Evolutionary conservation across 2,113 vertebrate genomes (phyloP), one percentile per base, ranked within the genome.

Genomic region (Gulo gulo): DNA sequence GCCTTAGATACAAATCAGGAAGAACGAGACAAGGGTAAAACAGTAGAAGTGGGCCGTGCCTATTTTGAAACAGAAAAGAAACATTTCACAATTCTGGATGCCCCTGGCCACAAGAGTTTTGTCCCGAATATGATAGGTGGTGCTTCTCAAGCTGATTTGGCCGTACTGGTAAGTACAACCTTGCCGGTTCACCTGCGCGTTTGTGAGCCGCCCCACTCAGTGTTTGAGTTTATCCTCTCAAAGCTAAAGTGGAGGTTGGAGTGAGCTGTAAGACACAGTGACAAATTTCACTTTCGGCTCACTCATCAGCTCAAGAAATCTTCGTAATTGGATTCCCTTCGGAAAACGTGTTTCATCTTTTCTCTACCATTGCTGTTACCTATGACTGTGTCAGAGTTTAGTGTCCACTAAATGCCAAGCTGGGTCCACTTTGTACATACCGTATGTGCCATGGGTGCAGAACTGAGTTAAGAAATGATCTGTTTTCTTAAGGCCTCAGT

Each of bases 21-120:
- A 98, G 99, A 99, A 98, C 98, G 99, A 95, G 99, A 99, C 99
- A 99, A 99, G 97, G 99, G 99, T 89, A 99, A 99, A 99, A 99
- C 99, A 4, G 99, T 99, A 71, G 99, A 99, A 99, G 99, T 99
- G 57, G 99, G 99, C 55, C 99, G 99, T 97, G 99, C 99, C 76
- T 99, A 99, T 98, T 99, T 99, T 98, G 99, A 99, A 98, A 99
- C 99, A 0, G 99, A 99, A 98, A 99, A 99, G 95, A 99, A 99
- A 98, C 99, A 99, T 97, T 99, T 99, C 98, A 99, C 99, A 94
- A 99, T 99, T 98, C 99, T 99, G 98, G 99, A 99, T 94, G 99
- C 99, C 61, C 99, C 99, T 2, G 99, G 99, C 88, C 99, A 99
- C 98, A 99, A 99, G 99, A 99, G 99, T 98, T 99, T 99, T 97